A percentile compares a stretch with the other conserved stretches of the same genome.
Evolutionary conservation across 2,797 vertebrate species (phyloP).

Genomic region (Chelonia mydas): DNA sequence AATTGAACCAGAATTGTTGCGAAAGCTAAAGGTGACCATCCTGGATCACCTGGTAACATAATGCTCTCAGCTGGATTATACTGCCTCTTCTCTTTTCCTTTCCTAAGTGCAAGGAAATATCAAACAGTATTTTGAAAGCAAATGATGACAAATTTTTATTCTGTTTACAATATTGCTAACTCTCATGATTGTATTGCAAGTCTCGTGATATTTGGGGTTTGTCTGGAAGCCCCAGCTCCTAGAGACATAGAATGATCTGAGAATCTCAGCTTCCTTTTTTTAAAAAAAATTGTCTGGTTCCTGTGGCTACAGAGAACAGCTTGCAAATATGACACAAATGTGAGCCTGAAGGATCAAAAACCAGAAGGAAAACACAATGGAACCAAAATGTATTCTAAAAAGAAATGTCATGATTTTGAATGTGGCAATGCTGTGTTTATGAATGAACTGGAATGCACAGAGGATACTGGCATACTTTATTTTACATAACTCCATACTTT

Average conservation of each 20-base stretch:
- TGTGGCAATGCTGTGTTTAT: background rate
- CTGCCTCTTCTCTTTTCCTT: background rate
- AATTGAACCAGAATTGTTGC: background rate
- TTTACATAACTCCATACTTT: background rate
- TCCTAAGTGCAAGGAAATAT: background rate
- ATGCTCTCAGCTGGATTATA: background rate
- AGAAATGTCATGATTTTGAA: background rate
- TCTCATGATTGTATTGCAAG: background rate
- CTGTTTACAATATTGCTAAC: background rate
- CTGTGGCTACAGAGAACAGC: background rate
- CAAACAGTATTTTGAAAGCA: background rate
- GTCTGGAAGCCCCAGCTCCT: background rate
- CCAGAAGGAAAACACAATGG: rapidly evolving
- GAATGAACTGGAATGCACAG: rapidly evolving
- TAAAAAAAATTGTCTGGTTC: background rate
- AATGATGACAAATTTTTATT: background rate
- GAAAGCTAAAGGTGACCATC: background rate
- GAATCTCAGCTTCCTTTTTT: background rate
- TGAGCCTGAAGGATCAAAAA: background rate
- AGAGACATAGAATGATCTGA: background rate
- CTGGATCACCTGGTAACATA: background rate
- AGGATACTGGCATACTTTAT: rapidly evolving
- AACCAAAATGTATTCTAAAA: background rate
- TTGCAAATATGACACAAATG: background rate
- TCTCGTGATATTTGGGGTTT: background rate